Percentiles rank a stretch among this genome's conserved stretches.
Evolutionary conservation across 2,113 vertebrate genomes (phyloP).

Genomic region (Xerus inauris): DNA sequence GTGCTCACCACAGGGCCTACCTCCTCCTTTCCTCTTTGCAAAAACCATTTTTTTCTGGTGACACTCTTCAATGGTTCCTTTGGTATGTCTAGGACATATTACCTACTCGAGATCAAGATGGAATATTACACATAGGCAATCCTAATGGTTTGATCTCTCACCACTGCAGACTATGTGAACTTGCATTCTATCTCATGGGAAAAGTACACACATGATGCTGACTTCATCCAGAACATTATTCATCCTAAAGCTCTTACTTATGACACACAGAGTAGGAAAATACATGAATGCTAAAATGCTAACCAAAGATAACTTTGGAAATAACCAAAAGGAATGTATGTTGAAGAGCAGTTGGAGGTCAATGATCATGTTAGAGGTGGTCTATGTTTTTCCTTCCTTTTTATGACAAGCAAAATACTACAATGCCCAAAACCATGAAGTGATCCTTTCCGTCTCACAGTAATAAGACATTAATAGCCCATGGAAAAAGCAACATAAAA

Average conservation of each 20-base stretch:
- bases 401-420: conserved; percentile 85
- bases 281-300: conserved; percentile 47
- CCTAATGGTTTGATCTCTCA: conserved; percentile 53
- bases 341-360: conserved; percentile 78
- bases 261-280: not conserved
- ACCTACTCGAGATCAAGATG: conserved; percentile 13
- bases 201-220: conserved; percentile 45
- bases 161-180: not conserved
- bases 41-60: not conserved
- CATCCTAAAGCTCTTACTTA: conserved; percentile 34
- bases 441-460: conserved; percentile 81
- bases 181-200: conserved; percentile 59
- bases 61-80: not conserved
- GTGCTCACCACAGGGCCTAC: not conserved
- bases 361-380: conserved; percentile 82
- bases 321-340: conserved; percentile 74
- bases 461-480: conserved; percentile 88
- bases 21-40: not conserved
- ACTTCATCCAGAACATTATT: conserved; percentile 54
- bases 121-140: not conserved
- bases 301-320: conserved; percentile 70
- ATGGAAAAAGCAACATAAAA: conserved; percentile 90
- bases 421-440: conserved; percentile 83
- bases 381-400: conserved; percentile 79
- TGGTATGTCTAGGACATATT: not conserved